A percentile compares a stretch with the other conserved stretches of the same genome.
Conservation (phyloP, 2,888 invertebrate genomes). For the Drosophila hamatofila region DNA sequence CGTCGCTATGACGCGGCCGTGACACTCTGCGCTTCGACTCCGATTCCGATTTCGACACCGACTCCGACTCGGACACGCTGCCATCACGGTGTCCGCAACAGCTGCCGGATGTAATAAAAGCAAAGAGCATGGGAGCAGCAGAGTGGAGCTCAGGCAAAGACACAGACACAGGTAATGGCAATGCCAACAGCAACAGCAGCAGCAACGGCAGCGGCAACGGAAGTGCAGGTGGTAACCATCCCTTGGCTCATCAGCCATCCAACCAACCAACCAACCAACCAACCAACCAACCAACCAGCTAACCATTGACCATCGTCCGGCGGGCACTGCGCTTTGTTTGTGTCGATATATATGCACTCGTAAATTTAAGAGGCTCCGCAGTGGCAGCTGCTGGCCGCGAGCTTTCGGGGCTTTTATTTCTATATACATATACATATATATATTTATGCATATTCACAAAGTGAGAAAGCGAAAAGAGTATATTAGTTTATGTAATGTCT, state of each 20-base stretch:
- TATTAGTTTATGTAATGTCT: background rate
- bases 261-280: slow-evolving; percentile 20
- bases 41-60: too few relatives aligned
- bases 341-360: slow-evolving; percentile 36
- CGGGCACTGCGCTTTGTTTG: slow-evolving; percentile 13
- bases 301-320: slow-evolving; percentile 45
- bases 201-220: slow-evolving; percentile 56
- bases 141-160: background rate
- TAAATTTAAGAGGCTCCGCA: slow-evolving; percentile 33
- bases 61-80: background rate
- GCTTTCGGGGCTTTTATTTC: slow-evolving; percentile 16
- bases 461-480: background rate
- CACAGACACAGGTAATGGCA: background rate
- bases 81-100: slow-evolving; percentile 38
- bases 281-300: slow-evolving; percentile 27
- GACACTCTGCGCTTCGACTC: background rate
- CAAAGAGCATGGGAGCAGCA: slow-evolving; percentile 3
- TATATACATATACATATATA: background rate
- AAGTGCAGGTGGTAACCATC: slow-evolving; percentile 59
- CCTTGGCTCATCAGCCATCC: slow-evolving; percentile 20
- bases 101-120: slow-evolving; percentile 65
- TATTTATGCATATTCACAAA: background rate
- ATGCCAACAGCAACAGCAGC: slow-evolving; percentile 50
- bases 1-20: slow-evolving; percentile 24
- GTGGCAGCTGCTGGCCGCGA: slow-evolving; percentile 36